Evolutionary conservation across 2,113 vertebrate species (phyloP).

Genomic region (Phaetusa simplex): DNA sequence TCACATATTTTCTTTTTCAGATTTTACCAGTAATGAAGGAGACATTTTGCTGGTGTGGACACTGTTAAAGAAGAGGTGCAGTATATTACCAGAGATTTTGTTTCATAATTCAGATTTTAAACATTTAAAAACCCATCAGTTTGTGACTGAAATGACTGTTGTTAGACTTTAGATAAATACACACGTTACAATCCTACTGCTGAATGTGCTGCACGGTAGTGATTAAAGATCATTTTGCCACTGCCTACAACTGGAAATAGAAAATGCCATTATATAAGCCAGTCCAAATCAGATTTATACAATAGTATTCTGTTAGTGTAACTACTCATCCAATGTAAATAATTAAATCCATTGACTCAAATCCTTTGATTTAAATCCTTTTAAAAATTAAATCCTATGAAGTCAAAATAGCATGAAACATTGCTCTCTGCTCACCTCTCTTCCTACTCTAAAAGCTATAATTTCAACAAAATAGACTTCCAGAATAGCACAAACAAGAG

Average conservation of each 20-base stretch:
- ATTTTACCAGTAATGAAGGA: background rate
- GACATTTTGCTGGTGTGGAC: background rate
- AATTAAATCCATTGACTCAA: background rate
- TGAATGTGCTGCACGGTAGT: background rate
- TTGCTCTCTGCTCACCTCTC: background rate
- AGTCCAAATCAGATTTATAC: background rate
- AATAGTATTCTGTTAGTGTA: background rate
- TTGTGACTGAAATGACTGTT: background rate
- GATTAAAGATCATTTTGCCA: background rate
- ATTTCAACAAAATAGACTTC: background rate
- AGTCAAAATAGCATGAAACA: background rate
- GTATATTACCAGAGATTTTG: background rate
- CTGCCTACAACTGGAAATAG: background rate
- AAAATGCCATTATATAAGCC: background rate
- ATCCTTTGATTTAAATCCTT: conserved; percentile 10
- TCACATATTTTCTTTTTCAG: background rate
- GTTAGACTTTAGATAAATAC: background rate
- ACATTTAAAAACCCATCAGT: background rate
- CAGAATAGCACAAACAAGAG: background rate
- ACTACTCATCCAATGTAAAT: background rate
- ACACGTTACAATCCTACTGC: background rate
- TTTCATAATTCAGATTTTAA: background rate
- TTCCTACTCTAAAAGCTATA: background rate
- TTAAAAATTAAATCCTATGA: background rate
- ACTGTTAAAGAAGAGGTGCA: background rate